Evolutionary conservation across 2,113 vertebrate genomes (phyloP).

Genomic region (Alethe diademata): DNA sequence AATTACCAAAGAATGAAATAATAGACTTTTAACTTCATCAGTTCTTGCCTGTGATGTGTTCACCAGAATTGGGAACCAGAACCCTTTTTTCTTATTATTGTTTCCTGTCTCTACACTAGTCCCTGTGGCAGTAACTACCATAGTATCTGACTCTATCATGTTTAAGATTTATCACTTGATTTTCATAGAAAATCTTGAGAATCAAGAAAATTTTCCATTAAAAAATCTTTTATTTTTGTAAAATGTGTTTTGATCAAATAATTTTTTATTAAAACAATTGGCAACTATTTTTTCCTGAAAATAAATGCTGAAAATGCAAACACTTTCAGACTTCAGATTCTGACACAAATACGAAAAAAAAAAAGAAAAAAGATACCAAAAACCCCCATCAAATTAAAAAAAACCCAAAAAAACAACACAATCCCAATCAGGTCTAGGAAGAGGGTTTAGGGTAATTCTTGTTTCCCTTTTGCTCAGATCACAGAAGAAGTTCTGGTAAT

Average conservation of each 20-base stretch:
- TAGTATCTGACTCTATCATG: neutral
- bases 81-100: fast-evolving
- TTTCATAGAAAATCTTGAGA: neutral
- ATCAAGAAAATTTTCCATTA: neutral
- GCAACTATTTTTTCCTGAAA: neutral
- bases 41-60: neutral
- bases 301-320: neutral
- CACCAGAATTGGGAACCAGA: neutral
- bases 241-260: neutral
- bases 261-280: neutral
- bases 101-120: neutral
- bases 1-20: neutral
- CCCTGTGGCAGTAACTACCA: neutral
- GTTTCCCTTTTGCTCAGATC: neutral
- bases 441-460: neutral
- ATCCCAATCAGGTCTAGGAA: neutral
- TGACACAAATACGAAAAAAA: neutral
- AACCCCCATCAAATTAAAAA: neutral
- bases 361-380: neutral
- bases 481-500: neutral
- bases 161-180: neutral
- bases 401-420: neutral
- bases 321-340: neutral
- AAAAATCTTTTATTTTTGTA: neutral
- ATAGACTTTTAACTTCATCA: neutral